These are phyloP conservation scores for Sebastes minor DNA, from an alignment of 2,797 vertebrate species.

Conservation along the genomic window DNA sequence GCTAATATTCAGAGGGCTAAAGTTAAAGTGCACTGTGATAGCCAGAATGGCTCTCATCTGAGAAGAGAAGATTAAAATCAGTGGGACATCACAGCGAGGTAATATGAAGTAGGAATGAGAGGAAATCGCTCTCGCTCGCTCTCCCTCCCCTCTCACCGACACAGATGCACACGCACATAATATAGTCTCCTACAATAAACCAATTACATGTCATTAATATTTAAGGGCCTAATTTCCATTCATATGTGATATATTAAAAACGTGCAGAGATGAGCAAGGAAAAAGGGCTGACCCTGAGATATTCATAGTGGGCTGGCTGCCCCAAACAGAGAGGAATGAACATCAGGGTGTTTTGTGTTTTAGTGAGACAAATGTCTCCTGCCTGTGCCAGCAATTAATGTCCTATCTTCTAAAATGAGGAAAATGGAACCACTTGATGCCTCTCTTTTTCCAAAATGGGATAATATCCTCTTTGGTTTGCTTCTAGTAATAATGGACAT, in stretches of 20 bases:
- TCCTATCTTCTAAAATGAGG: slow-evolving; percentile 61
- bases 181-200: slow-evolving; percentile 81
- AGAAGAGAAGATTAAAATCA: slow-evolving; percentile 88
- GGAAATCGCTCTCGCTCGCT: slow-evolving; percentile 43
- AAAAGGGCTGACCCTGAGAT: slow-evolving; percentile 77
- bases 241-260: slow-evolving; percentile 83
- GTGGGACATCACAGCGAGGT: slow-evolving; percentile 83
- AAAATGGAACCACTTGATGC: slow-evolving; percentile 56
- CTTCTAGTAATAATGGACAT: slow-evolving; percentile 53
- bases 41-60: slow-evolving; percentile 84
- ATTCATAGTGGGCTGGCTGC: slow-evolving; percentile 65
- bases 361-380: slow-evolving; percentile 82
- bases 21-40: slow-evolving; percentile 81
- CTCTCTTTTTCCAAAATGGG: slow-evolving; percentile 57
- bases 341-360: slow-evolving; percentile 76
- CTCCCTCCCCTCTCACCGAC: slow-evolving; percentile 55
- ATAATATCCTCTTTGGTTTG: slow-evolving; percentile 57
- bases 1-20: slow-evolving; percentile 80
- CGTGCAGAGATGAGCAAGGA: slow-evolving; percentile 68
- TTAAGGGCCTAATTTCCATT: slow-evolving; percentile 84
- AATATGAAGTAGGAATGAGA: slow-evolving; percentile 77
- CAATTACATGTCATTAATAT: slow-evolving; percentile 87
- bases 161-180: slow-evolving; percentile 71
- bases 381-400: slow-evolving; percentile 79
- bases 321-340: slow-evolving; percentile 76